A percentile compares a stretch with the other conserved stretches of the same genome.
phyloP scores from a whole-genome alignment of 2,113 vertebrate genomes.

The Myanophis thanlyinensis region DNA sequence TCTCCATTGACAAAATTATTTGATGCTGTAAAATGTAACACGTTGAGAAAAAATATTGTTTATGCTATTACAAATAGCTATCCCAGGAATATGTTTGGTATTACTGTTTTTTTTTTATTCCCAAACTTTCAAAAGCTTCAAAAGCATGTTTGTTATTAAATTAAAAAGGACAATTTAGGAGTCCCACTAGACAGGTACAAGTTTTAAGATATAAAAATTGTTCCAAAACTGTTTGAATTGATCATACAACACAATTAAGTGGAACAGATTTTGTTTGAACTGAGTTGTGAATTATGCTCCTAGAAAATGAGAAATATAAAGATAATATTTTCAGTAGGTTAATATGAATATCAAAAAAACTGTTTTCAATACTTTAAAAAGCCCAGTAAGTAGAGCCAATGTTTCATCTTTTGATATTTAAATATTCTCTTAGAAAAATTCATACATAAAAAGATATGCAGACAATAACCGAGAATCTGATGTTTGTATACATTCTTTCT shows the following conservation, averaged over 20 bases:
- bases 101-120: not conserved
- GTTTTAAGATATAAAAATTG: not conserved
- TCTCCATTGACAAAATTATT: not conserved
- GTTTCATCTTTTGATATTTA: not conserved
- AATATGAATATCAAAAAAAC: not conserved
- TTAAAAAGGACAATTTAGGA: not conserved
- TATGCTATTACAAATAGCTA: conserved; percentile 7
- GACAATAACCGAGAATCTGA: not conserved
- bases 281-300: not conserved
- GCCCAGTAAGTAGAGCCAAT: not conserved
- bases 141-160: conserved; percentile 44
- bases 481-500: no score
- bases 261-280: not conserved
- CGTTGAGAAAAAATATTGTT: conserved; percentile 8
- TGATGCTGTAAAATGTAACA: not conserved
- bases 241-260: not conserved
- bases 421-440: not conserved
- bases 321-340: not conserved
- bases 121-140: conserved; percentile 44
- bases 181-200: not conserved
- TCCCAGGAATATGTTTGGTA: conserved; percentile 27
- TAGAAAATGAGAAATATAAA: not conserved
- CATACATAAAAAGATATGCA: not conserved
- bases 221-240: not conserved
- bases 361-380: not conserved